Evolutionary conservation across 2,797 vertebrate genomes (phyloP).

Genomic region (Oryzias sinensis): DNA sequence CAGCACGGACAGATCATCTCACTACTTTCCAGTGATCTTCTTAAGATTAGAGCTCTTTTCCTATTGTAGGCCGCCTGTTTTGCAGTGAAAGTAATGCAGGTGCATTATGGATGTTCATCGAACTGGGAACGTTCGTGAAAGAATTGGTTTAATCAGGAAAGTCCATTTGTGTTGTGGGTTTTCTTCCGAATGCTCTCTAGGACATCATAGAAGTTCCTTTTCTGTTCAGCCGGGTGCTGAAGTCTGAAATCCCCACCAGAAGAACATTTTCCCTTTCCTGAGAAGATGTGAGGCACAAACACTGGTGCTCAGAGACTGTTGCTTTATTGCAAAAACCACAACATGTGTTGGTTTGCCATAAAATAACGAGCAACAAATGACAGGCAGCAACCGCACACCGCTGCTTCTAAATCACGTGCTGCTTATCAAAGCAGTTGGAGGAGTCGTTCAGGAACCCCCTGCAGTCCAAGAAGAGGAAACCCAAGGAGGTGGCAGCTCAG

Average conservation of each 20-base stretch:
- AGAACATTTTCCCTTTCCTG: background rate
- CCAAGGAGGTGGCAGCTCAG: conserved; percentile 30
- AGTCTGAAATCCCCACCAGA: background rate
- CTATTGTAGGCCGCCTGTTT: too few relatives aligned
- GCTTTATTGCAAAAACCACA: background rate
- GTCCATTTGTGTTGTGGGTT: conserved; percentile 2
- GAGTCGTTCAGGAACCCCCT: conserved; percentile 27
- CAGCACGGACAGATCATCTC: too few relatives aligned
- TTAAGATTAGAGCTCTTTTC: too few relatives aligned
- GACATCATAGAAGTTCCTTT: background rate
- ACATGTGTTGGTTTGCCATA: background rate
- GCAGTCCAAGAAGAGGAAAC: conserved; percentile 48
- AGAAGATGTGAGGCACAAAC: too few relatives aligned
- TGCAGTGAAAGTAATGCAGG: too few relatives aligned
- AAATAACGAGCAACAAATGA: conserved; percentile 9
- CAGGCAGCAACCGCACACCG: background rate
- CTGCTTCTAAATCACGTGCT: conserved; percentile 3
- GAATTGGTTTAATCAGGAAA: conserved; percentile 1
- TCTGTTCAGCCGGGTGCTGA: background rate
- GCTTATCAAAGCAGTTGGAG: conserved; percentile 28
- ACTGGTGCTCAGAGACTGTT: background rate
- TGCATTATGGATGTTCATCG: too few relatives aligned
- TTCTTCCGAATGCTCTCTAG: background rate
- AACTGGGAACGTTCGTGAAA: background rate
- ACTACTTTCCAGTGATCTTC: too few relatives aligned